phyloP scores from a whole-genome alignment of 1,140 invertebrate genomes.

The Diorhabda sublineata region DNA sequence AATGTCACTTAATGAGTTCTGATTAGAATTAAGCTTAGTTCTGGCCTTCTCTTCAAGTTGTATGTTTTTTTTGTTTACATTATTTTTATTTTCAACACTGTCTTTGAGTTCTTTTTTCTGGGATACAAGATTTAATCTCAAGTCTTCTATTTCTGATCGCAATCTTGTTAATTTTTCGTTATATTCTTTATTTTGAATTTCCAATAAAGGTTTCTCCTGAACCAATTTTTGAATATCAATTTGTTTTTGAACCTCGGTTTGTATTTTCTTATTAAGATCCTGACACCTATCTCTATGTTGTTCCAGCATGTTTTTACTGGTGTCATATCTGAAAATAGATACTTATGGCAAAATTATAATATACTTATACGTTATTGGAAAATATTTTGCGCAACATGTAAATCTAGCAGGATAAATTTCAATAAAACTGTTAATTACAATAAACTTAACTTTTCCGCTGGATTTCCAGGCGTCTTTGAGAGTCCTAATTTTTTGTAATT shows the following conservation, averaged over 20 bases:
- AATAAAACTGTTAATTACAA: too few relatives aligned
- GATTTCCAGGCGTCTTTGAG: too few relatives aligned
- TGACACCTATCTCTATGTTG: constrained; percentile 33
- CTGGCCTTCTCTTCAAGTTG: constrained; percentile 42
- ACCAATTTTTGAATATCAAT: constrained; percentile 33
- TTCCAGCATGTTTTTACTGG: constrained; percentile 26
- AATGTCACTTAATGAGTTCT: constrained; percentile 34
- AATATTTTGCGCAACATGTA: too few relatives aligned
- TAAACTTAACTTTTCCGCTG: too few relatives aligned
- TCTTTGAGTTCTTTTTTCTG: constrained; percentile 21
- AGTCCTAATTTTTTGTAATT: too few relatives aligned
- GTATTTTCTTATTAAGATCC: constrained; percentile 32
- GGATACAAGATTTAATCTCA: background rate
- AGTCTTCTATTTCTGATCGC: constrained; percentile 10
- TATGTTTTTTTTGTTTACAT: constrained; percentile 21
- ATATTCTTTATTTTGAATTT: constrained; percentile 30
- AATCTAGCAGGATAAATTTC: too few relatives aligned
- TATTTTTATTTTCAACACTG: constrained; percentile 4
- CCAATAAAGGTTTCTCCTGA: constrained; percentile 33
- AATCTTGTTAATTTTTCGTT: constrained; percentile 16
- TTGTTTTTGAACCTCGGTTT: constrained; percentile 30
- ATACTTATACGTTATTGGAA: too few relatives aligned
- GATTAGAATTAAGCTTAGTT: constrained; percentile 41
- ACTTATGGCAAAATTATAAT: background rate
- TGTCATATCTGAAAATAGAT: constrained; percentile 21